Evolutionary conservation across 1,140 invertebrate species (phyloP), one percentile per base, ranked within the genome.

Genomic region (Antheraea mylitta): DNA sequence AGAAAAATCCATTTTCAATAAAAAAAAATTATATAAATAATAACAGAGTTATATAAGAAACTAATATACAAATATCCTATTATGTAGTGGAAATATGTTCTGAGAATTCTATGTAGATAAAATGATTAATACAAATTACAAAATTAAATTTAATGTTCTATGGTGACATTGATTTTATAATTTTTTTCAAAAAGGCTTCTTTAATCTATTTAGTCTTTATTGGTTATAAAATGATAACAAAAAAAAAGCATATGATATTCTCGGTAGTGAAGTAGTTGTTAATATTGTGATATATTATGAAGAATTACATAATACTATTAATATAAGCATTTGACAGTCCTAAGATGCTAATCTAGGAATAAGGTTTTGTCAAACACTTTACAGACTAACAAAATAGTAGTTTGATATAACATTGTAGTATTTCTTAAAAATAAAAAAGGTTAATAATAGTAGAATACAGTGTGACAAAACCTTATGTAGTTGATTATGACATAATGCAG

Each of bases 261-360:
- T 18, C 18, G 18, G 76, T 88, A 86, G 80, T 74, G 79, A 13
- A 16, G 81, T 87, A 91, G 87, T 77, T 86, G 83, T 86, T 87
- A 78, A 86, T 88, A 89, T 82, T 91, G 87, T 91, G 87, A 91
- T 89, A 89, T 87, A 82, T 87, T 86, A 91, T 87, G 80, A 84
- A 85, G 77, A 81, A 80, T 81, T 86, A 79, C 70, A 53, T 53
- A 53, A 53, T 53, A 53, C 7, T 66, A 73, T 67, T 67, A 73
- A 74, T 76, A 67, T 83, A 79, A 77, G 73, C 69, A 75, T 77
- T 75, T 79, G 69, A 73, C 22, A 81, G 80, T 77, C 75, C 67
- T 73, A 75, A 79, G 75, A 75, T 71, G 75, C 83, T 85, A 85
- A 85, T 75, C 73, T 67, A 67, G 16, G 2, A 53, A 48, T 69